Conservation (phyloP, 2,113 vertebrate species). For the Saccopteryx bilineata region DNA sequence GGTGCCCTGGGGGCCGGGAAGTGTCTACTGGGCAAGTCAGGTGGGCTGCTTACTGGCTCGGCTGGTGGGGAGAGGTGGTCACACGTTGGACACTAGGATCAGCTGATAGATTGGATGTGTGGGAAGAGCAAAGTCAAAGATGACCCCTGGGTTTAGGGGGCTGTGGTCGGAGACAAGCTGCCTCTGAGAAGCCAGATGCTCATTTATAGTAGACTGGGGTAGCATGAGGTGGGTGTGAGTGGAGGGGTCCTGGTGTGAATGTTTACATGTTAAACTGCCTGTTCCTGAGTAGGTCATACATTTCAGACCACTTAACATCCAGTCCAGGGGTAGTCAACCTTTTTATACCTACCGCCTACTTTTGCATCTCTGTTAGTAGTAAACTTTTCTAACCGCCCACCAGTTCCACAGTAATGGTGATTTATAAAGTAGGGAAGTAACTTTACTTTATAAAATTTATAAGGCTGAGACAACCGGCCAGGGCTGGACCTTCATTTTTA, state of each 20-base stretch:
- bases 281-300: too few relatives aligned
- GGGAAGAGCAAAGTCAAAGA: too few relatives aligned
- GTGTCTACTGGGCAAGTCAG: not conserved
- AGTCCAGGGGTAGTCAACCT: too few relatives aligned
- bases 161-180: not conserved
- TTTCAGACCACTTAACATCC: too few relatives aligned
- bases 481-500: not conserved
- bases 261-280: rapidly evolving
- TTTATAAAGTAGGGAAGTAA: too few relatives aligned
- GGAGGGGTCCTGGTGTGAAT: rapidly evolving
- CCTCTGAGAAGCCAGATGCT: not conserved
- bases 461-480: too few relatives aligned
- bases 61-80: not conserved
- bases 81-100: not conserved
- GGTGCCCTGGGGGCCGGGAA: not conserved
- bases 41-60: not conserved
- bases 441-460: too few relatives aligned
- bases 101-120: too few relatives aligned
- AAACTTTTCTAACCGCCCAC: too few relatives aligned
- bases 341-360: too few relatives aligned
- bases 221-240: not conserved
- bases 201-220: not conserved
- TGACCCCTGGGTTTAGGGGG: not conserved
- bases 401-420: too few relatives aligned
- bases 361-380: too few relatives aligned